Base-by-base conservation (phyloP, 2,888 invertebrate genomes). In the Linyphia triangularis region DNA sequence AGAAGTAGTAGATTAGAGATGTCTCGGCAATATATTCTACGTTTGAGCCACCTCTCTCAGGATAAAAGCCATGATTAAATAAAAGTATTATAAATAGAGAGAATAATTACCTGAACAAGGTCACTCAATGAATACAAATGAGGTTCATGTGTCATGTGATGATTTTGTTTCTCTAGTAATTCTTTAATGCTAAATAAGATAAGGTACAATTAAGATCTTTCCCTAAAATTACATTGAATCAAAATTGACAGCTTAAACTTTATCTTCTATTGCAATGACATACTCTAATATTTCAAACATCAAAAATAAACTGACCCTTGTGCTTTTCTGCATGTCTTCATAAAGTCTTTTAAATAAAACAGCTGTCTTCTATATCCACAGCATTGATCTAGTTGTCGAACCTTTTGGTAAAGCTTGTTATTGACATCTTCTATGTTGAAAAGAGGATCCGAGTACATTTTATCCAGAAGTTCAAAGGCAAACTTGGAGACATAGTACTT, bases 401-500 rank as follows among this genome's bases (percentile, higher is more conserved):
- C 95, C 91, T 94, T 94, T 78, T 94, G 94, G 91, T 95, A 95
- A 57, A 97, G 93, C 72, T 93, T 93, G 26, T 95, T 94, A 93
- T 96, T 96, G 28, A 96, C 93, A 91, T 96, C 96, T 61, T 94
- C 94, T 82, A 97, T 94, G 92, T 95, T 94, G 92, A 97, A 97
- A 78, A 97, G 93, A 0, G 97, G 96, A 93, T 97, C 96, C 10
- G 93, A 93, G 91, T 94, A 94, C 94, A 97, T 96, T 92, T 96
- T 95, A 91, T 96, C 95, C 90, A 97, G 93, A 61, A 97, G 93
- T 90, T 96, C 94, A 91, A 95, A 95, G 0, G 97, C 96, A 93
- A 96, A 96, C 91, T 95, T 96, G 13, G 96, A 96, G 13, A 97
- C 97, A n/a, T 95, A 94, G 93, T 95, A 96, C 92, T 95, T 95